Base-by-base conservation (phyloP, 2,888 invertebrate genomes). In the Torymus auratus region DNA sequence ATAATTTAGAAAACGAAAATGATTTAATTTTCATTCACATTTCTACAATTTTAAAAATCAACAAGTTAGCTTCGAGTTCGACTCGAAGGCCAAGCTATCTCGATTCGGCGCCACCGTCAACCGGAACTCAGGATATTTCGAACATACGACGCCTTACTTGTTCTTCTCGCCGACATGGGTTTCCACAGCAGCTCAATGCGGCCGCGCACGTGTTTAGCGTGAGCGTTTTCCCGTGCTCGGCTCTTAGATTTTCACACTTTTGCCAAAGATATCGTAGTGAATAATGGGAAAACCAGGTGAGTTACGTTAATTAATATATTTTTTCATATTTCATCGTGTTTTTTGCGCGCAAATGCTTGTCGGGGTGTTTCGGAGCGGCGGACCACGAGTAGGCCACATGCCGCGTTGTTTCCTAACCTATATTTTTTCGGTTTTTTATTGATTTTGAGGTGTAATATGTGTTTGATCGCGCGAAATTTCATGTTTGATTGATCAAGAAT, bases 231-330 rank as follows among this genome's bases (percentile, higher is more conserved):
- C 0, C 1, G 10, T 17, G 28, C 5, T 3, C 15, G 17, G 64
- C 14, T 4, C 15, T 78, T 61, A 20, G 23, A 69, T 64, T 56
- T 77, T 64, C 3, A 53, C 62, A 68, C 11, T 58, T 70, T 55
- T 55, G 53, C 12, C 53, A 64, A 68, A 72, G 15, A 61, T 2
- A 61, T 41, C 17, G 56, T 64, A 53, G 73, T 55, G 61, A 68
- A 65, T 5, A 60, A 82, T 83, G 83, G 83, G 83, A 1, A 83
- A 83, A 70, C 81, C 83, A 81, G 81, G 81, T 81, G 20, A 79
- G 68, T 62, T 15, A 61, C 1, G 4, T 12, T 11, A 12, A 55
- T 55, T 70, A 65, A 52, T 58, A 50, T 15, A 64, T 53, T 73
- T 17, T 61, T 53, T 12, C 0, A n/a, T 20, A 15, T 41, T 7